These are phyloP conservation scores for Onychorhynchus coronatus DNA, from an alignment of 2,113 vertebrate genomes.

Conservation along the genomic window DNA sequence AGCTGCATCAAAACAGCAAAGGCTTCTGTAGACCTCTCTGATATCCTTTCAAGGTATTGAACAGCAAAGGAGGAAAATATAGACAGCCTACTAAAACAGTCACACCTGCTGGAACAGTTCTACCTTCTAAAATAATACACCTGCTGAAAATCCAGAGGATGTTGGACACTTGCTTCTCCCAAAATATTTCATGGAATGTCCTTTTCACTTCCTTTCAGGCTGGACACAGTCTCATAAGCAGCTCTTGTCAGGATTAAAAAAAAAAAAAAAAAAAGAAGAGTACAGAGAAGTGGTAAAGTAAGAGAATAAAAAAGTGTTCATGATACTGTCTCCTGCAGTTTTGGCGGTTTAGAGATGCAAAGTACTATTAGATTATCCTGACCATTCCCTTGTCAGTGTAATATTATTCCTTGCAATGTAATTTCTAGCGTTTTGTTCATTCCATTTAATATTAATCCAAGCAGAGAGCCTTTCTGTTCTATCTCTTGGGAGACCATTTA, in stretches of 20 bases:
- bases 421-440: constrained; percentile 62
- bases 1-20: constrained; percentile 19
- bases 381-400: constrained; percentile 24
- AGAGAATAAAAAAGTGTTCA: not conserved
- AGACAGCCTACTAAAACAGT: not conserved
- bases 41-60: not conserved
- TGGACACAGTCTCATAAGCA: not conserved
- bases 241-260: not conserved
- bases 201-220: not conserved
- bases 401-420: constrained; percentile 49
- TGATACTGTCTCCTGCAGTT: not conserved
- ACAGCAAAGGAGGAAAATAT: not conserved
- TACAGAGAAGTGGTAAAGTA: not conserved
- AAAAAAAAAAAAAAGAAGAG: not conserved
- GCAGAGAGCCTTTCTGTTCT: constrained; percentile 62
- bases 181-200: not conserved
- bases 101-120: not conserved
- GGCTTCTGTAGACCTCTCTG: not conserved
- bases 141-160: not conserved
- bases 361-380: constrained; percentile 39
- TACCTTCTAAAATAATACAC: not conserved
- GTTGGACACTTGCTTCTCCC: not conserved
- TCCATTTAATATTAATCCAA: constrained; percentile 57
- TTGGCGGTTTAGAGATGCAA: not conserved
- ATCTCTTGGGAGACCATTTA: constrained; percentile 57